Percentiles rank a stretch among this genome's conserved stretches.
Evolutionary conservation across 2,797 vertebrate species (phyloP).

Genomic region (Enteromius paludinosus): DNA sequence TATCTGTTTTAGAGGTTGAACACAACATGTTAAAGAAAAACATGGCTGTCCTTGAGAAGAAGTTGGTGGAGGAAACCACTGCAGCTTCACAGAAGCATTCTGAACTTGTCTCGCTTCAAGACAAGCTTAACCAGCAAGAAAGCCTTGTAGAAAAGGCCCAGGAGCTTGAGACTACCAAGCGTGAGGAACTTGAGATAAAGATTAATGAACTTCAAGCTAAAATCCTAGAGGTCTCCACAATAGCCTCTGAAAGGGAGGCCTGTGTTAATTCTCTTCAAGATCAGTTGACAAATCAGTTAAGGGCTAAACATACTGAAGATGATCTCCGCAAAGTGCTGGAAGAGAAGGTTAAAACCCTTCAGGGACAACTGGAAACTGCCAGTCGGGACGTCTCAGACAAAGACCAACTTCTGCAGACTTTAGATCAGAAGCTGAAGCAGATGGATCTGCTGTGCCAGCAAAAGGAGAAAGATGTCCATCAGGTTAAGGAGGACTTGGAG

Average conservation of each 20-base stretch:
- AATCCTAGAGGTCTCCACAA: constrained; percentile 34
- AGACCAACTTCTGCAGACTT: constrained; percentile 36
- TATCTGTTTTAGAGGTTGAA: constrained; percentile 16
- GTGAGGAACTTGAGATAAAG: constrained; percentile 36
- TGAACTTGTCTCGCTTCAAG: constrained; percentile 41
- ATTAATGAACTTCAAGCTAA: constrained; percentile 43
- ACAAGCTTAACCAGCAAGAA: constrained; percentile 48
- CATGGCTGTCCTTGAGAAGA: constrained; percentile 44
- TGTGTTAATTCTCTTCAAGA: constrained; percentile 26
- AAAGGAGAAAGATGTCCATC: constrained; percentile 36
- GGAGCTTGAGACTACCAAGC: constrained; percentile 30
- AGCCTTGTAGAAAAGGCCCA: constrained; percentile 30
- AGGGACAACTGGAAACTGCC: constrained; percentile 35
- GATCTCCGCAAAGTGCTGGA: constrained; percentile 57
- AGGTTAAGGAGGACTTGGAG: constrained; percentile 45
- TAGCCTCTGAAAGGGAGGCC: constrained; percentile 49
- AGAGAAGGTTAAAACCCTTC: constrained; percentile 58
- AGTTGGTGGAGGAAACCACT: constrained; percentile 22
- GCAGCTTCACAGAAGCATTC: constrained; percentile 40
- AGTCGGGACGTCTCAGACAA: constrained; percentile 9
- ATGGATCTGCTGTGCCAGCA: constrained; percentile 42
- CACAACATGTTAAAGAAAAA: constrained; percentile 46
- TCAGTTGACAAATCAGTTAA: constrained; percentile 25
- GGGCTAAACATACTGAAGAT: constrained; percentile 61
- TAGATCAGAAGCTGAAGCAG: constrained; percentile 37